Base-by-base conservation (phyloP, 1,140 invertebrate species). In the Arion vulgaris region DNA sequence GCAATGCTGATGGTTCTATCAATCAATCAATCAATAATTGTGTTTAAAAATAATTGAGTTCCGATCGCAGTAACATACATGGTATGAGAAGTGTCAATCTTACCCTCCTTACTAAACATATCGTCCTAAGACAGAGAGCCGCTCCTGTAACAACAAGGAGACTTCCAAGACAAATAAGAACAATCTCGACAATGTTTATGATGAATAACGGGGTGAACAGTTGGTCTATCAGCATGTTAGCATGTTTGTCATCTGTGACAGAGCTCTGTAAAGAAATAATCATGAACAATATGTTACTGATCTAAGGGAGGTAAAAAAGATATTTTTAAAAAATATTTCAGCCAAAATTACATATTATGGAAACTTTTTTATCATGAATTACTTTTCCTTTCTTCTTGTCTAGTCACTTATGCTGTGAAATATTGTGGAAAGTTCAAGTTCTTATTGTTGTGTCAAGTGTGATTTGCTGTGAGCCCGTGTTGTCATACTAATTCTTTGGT, bases 161-260 rank as follows among this genome's bases (percentile, higher is more conserved):
- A 13, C 73, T 75, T 19, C 85, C 87, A 45, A 68, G 0, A 69
- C 34, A 72, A 51, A 88, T 84, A 9, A 87, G 75, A 2, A 73
- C 74, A 23, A 84, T 85, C 76, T 88, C 81, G 1, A 83, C 51
- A 15, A 84, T 72, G 15, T 84, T 57, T 34, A 82, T 51, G n/a
- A 86, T 73, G 34, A 77, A 41, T 68, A 88, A 38, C 4, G 87
- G 87, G 0, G 77, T 83, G 51, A 88, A 86, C 74, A 88, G 84
- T 62, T 86, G 49, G 28, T 41, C 66, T 41, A 84, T 73, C 41
- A 88, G 74, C 81, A 84, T 85, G 1, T 82, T 41, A 9, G 87
- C 86, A 80, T 83, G 85, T n/a, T 81, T 80, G 38, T 88, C 87
- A 84, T 88, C 87, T 62, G 85, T 83, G 34, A 84, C 81, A 15